Evolutionary conservation across 2,797 vertebrate species (phyloP), one percentile per base, ranked within the genome.

Genomic region (Neomorphus geoffroyi): DNA sequence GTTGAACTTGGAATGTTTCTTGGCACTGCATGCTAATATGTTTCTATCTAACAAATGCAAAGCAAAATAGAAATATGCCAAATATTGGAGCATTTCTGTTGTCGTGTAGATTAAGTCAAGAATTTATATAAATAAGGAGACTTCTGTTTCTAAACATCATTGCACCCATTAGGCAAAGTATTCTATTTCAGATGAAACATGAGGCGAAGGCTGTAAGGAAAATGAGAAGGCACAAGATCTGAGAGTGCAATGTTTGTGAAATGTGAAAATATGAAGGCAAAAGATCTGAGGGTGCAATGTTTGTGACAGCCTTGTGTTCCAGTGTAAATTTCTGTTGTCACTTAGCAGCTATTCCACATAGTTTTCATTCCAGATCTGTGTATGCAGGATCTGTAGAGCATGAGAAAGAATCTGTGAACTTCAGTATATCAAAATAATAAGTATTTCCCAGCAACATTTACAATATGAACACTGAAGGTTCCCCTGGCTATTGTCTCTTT

Each of bases 271-370:
- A 53, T 93, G 96, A 97, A 97, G 96, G 94, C 95, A 96, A 93
- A 96, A 97, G 96, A 88, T 92, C 48, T 94, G 37, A 89, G 80
- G 96, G 83, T 93, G 73, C 86, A 96, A 54, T 95, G 93, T 96
- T 97, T 97, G 82, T 98, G 97, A 97, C 95, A 98, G 90, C 79
- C 70, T 93, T 92, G 83, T 96, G 90, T 93, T 96, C 90, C 86
- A 82, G 64, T 88, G 86, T 74, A 95, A 93, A 96, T 94, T 94
- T 96, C 86, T 96, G 64, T 96, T 97, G 97, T 96, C 96, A 93
- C 85, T 96, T 97, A 96, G 92, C 97, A 98, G 90, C 95, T 98
- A 88, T 93, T 97, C 65, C 91, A 57, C 23, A 22, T 72, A 88
- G 69, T 92, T 97, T 95, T 94, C 81, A 46, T 88, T 97, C 67